Evolutionary conservation across 2,113 vertebrate species (phyloP), one percentile per base, ranked within the genome.

Genomic region (Fukomys damarensis): DNA sequence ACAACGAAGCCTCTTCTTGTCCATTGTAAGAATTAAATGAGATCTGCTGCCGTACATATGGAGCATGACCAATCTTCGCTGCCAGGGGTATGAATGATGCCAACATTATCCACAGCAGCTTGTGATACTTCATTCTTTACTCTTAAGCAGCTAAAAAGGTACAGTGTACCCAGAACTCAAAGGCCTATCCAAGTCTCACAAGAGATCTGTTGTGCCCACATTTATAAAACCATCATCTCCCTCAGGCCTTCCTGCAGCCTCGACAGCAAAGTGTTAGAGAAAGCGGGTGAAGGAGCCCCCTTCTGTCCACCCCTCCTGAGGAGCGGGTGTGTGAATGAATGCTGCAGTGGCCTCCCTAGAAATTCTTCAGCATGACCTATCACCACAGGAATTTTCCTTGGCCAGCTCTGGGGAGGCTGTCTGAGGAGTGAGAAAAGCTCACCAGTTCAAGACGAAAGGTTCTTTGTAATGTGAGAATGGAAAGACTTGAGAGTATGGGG

Each of bases 371-470:
- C 46, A 68, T 83, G 95, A 72, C 83, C 95, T 95, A 92, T 91
- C 68, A 41, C 95, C 96, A 82, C 76, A 77, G 86, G 89, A 94
- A 94, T 96, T 91, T 94, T 59, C 95, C 89, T 86, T 94, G 94
- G 96, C 91, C 59, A 5, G 4, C 68, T 59, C 41, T 63, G 41
- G 91, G 79, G 86, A 87, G 87, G 91, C 13, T 58, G 84, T 89
- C 89, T 80, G 70, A 91, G 89, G 95, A 95, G 88, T 54, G 83
- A 92, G 87, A 95, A 93, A 94, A 79, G 56, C 81, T 79, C 24
- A 61, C 35, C 8, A 88, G 87, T 79, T 85, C 38, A 59, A 61
- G 81, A 93, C 0, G 35, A 92, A 97, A 93, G 94, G 80, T 8
- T 89, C 93, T 95, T 92, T 96, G 91, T 97, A 41, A 87, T 4